These are phyloP conservation scores for Augochlorella aurata DNA, from an alignment of 2,888 invertebrate species.

Conservation along the genomic window DNA sequence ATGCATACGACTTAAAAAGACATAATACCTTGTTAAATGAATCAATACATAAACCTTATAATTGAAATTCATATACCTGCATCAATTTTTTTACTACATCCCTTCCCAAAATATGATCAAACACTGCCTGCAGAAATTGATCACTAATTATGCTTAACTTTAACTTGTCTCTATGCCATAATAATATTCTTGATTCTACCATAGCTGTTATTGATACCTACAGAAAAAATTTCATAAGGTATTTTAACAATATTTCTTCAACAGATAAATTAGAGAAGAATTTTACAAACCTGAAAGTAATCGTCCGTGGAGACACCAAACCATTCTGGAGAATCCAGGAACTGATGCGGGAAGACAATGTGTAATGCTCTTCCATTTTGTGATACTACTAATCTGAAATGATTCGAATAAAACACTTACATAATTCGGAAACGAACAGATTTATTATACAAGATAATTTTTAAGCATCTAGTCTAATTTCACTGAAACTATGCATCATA, in stretches of 20 bases:
- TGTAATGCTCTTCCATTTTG: slow-evolving; percentile 92
- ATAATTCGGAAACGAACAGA: not conserved
- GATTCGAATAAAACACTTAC: not conserved
- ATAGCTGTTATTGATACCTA: slow-evolving; percentile 94
- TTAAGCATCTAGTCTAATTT: not conserved
- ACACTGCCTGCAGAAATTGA: slow-evolving; percentile 91
- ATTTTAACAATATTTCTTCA: slow-evolving; percentile 4
- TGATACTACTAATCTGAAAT: slow-evolving; percentile 90
- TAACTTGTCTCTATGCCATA: slow-evolving; percentile 93
- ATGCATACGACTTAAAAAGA: not conserved
- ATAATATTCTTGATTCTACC: slow-evolving; percentile 91
- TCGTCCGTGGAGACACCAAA: slow-evolving; percentile 94
- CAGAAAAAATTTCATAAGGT: slow-evolving; percentile 54
- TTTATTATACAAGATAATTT: not conserved
- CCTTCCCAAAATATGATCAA: slow-evolving; percentile 92
- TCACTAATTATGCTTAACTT: slow-evolving; percentile 92
- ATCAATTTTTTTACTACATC: slow-evolving; percentile 94
- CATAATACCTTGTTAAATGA: slow-evolving; percentile 16
- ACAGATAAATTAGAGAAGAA: not conserved
- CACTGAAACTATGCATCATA: not conserved
- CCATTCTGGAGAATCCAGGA: slow-evolving; percentile 95
- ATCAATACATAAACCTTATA: not conserved
- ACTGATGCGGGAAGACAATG: slow-evolving; percentile 93
- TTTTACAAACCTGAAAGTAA: slow-evolving; percentile 88
- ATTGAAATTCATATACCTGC: slow-evolving; percentile 86